These are phyloP conservation scores for Carettochelys insculpta DNA, from an alignment of 2,113 vertebrate species.

Conservation along the genomic window DNA sequence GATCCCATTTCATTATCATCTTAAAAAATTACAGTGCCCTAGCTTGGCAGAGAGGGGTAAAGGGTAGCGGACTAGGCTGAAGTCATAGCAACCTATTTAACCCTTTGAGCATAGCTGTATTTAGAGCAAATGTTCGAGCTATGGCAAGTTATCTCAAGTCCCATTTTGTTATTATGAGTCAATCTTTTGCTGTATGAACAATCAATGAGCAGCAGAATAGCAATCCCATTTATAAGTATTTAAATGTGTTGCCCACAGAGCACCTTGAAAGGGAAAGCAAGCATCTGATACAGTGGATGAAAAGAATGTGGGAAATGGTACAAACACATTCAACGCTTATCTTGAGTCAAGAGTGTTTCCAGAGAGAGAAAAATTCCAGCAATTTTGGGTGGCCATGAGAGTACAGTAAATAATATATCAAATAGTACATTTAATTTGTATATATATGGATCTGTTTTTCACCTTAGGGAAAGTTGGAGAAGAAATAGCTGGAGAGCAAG, in stretches of 20 bases:
- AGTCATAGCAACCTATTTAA: neutral
- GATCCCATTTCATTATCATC: neutral
- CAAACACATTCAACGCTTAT: neutral
- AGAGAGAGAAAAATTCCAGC: neutral
- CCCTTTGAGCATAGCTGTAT: neutral
- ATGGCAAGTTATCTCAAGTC: neutral
- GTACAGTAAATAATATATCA: neutral
- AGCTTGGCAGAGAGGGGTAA: neutral
- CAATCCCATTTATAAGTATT: neutral
- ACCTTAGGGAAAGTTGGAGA: neutral
- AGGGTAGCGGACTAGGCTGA: neutral
- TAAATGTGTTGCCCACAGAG: neutral
- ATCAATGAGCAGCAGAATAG: neutral
- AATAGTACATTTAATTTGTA: neutral
- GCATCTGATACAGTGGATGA: neutral
- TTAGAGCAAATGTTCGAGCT: neutral
- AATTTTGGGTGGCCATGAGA: neutral
- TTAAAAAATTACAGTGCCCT: neutral
- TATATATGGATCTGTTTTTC: neutral
- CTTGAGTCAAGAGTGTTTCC: neutral
- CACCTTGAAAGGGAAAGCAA: neutral
- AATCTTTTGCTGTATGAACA: neutral
- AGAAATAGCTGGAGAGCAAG: neutral
- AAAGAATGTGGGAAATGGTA: neutral
- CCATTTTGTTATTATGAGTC: neutral